A percentile compares a stretch with the other conserved stretches of the same genome.
Conservation (phyloP, 1,140 invertebrate species). For the Gryllus bimaculatus region DNA sequence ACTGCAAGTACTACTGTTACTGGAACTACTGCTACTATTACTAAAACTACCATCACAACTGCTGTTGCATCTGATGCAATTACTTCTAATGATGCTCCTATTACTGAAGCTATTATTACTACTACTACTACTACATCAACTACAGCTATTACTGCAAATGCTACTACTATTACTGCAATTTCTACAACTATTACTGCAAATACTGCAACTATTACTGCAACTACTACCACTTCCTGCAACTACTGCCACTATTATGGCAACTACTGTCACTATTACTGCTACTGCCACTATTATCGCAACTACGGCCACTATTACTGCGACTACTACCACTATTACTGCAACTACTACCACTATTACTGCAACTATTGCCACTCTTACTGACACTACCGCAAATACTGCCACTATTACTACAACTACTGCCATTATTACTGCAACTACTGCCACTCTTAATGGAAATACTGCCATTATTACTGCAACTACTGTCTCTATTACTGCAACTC, state of each 20-base stretch:
- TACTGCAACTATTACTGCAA: neutral
- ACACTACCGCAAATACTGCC: too few relatives aligned
- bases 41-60: neutral
- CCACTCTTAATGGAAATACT: too few relatives aligned
- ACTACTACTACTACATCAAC: neutral
- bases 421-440: too few relatives aligned
- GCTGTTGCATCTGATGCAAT: neutral
- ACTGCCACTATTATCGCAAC: too few relatives aligned
- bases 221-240: neutral
- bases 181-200: neutral
- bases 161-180: neutral
- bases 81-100: neutral
- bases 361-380: too few relatives aligned
- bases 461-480: too few relatives aligned
- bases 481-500: neutral
- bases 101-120: neutral
- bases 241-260: too few relatives aligned
- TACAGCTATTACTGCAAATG: neutral
- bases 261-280: too few relatives aligned
- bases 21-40: neutral
- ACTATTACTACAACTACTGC: too few relatives aligned
- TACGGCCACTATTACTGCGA: too few relatives aligned
- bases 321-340: too few relatives aligned
- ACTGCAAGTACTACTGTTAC: neutral
- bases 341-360: too few relatives aligned